Evolutionary conservation across 2,113 vertebrate species (phyloP).

Genomic region (Ictidomys tridecemlineatus): DNA sequence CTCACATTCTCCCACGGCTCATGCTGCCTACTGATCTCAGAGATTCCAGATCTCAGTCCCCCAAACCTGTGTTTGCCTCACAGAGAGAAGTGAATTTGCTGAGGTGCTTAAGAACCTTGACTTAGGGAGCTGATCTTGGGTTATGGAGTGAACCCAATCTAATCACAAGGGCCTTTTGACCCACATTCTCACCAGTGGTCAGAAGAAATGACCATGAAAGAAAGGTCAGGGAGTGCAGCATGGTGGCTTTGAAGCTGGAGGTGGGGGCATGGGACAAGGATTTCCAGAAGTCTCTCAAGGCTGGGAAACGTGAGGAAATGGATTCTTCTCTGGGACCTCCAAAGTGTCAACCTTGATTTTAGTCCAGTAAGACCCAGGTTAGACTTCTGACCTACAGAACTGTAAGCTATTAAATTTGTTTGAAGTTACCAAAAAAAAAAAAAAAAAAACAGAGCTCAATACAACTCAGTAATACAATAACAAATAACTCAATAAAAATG

Average conservation of each 20-base stretch:
- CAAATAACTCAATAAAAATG: background rate
- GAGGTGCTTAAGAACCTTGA: background rate
- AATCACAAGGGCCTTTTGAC: background rate
- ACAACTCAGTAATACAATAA: background rate
- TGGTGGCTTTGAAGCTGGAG: background rate
- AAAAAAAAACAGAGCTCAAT: too few species aligned
- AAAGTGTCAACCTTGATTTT: background rate
- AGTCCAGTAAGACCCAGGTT: background rate
- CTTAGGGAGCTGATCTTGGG: background rate
- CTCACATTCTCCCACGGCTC: fast-evolving
- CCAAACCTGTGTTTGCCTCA: background rate
- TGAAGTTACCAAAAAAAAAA: background rate
- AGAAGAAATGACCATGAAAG: background rate
- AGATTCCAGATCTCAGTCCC: background rate
- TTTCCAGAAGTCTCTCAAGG: background rate
- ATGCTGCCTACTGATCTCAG: fast-evolving
- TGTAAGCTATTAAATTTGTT: background rate
- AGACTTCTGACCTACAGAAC: background rate
- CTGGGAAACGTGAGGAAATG: background rate
- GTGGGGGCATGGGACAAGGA: too few species aligned
- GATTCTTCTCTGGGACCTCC: background rate
- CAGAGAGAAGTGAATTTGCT: background rate
- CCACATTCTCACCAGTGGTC: background rate
- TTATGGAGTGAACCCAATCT: background rate
- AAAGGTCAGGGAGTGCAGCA: background rate